Conservation (phyloP, 1,140 invertebrate genomes). For the Galleria mellonella region DNA sequence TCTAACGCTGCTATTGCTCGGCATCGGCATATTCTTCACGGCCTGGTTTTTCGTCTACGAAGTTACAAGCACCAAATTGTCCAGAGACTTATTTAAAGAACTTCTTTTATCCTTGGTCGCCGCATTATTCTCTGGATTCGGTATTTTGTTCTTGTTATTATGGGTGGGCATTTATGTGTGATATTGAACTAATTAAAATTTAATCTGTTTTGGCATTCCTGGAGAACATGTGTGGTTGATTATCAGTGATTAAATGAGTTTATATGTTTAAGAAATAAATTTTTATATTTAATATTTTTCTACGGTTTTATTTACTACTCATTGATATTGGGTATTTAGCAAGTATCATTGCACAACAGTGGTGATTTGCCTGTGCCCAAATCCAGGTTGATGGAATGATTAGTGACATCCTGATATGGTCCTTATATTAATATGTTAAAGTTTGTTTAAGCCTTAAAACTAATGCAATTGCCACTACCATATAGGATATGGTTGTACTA, state of each 20-base stretch:
- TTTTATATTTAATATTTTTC: conserved; percentile 3
- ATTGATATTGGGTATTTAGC: no score
- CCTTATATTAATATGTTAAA: no score
- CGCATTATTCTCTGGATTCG: conserved; percentile 96
- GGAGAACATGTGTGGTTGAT: background rate
- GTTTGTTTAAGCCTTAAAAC: background rate
- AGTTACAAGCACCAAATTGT: conserved; percentile 95
- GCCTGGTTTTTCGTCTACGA: conserved; percentile 99
- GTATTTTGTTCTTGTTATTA: conserved; percentile 93
- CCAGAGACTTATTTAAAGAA: conserved; percentile 94
- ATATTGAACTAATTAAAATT: conserved; percentile 12
- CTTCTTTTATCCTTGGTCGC: conserved; percentile 92
- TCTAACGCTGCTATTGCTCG: conserved; percentile 91
- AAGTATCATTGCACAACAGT: no score
- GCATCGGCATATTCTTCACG: conserved; percentile 97
- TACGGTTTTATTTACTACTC: background rate
- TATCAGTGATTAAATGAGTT: conserved; percentile 2
- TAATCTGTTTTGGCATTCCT: conserved; percentile 28
- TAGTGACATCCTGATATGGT: no score
- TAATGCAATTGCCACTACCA: no score
- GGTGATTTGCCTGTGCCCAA: no score
- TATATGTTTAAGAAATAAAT: conserved; percentile 8
- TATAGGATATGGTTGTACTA: no score
- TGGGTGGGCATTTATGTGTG: conserved; percentile 98
- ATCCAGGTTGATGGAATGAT: no score